Evolutionary conservation across 2,797 vertebrate species (phyloP).

Genomic region (Cossypha heuglini): DNA sequence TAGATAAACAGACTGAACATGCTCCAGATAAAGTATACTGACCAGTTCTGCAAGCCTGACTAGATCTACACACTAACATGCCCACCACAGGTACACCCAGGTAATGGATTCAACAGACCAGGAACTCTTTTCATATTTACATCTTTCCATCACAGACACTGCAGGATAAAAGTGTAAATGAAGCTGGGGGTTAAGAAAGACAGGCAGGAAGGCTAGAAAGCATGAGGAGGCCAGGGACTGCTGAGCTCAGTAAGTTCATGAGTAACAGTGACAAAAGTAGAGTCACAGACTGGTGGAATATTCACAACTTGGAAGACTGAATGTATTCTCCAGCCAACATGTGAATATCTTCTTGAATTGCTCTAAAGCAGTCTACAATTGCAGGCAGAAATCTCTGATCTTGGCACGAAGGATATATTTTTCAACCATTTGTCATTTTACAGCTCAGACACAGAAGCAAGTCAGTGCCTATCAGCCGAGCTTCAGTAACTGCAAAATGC

Average conservation of each 20-base stretch:
- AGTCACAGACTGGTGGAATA: background rate
- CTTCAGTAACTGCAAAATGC: background rate
- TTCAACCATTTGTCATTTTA: background rate
- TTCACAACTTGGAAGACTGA: background rate
- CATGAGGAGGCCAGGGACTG: background rate
- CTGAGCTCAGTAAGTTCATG: background rate
- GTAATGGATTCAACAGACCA: background rate
- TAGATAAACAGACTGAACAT: background rate
- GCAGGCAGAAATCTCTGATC: slow-evolving; percentile 1
- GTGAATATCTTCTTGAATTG: background rate
- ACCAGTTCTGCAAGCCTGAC: background rate
- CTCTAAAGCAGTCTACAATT: background rate
- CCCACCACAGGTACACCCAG: background rate
- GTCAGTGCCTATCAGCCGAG: background rate
- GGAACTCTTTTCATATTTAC: background rate
- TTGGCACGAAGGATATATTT: background rate
- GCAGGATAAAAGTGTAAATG: background rate
- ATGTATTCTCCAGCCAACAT: background rate
- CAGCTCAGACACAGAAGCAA: background rate
- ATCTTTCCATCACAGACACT: background rate
- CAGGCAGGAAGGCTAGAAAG: background rate
- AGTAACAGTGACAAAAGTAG: background rate
- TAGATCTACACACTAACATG: background rate
- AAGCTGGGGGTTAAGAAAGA: background rate
- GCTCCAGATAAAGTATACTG: background rate